phyloP scores from a whole-genome alignment of 2,888 invertebrate genomes.

The Malachius bipustulatus region DNA sequence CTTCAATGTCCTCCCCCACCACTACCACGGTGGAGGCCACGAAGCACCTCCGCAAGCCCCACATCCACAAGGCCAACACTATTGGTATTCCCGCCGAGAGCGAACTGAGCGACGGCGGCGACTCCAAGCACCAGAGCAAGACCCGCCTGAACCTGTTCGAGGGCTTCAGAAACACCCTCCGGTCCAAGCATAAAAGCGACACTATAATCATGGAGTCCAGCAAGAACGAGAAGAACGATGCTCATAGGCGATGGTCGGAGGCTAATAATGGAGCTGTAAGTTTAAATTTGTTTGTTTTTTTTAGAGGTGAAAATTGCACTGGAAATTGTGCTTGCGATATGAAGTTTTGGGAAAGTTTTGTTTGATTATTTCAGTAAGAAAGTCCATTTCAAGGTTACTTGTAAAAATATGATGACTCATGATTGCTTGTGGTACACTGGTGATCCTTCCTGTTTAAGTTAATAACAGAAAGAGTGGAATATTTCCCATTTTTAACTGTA shows the following conservation, averaged over 20 bases:
- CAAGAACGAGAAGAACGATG: constrained; percentile 30
- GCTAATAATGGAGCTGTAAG: constrained; percentile 32
- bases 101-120: constrained; percentile 34
- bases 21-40: constrained; percentile 4
- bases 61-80: constrained; percentile 42
- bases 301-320: too few relatives aligned
- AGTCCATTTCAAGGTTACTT: too few relatives aligned
- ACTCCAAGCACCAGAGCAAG: constrained; percentile 16
- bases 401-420: too few relatives aligned
- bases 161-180: constrained; percentile 48
- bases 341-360: too few relatives aligned
- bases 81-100: constrained; percentile 46
- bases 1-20: constrained; percentile 32
- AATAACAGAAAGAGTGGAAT: too few relatives aligned
- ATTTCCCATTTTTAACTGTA: too few relatives aligned
- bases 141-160: constrained; percentile 35
- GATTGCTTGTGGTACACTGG: too few relatives aligned
- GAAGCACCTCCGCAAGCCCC: constrained; percentile 25
- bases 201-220: constrained; percentile 32
- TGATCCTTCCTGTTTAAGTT: too few relatives aligned
- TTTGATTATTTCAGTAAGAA: too few relatives aligned
- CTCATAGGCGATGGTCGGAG: constrained; percentile 39
- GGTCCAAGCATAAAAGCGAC: constrained; percentile 38
- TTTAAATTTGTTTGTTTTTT: too few relatives aligned
- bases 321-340: too few relatives aligned